Conservation (phyloP, 2,888 invertebrate species). For the Ichneumon xanthorius region DNA sequence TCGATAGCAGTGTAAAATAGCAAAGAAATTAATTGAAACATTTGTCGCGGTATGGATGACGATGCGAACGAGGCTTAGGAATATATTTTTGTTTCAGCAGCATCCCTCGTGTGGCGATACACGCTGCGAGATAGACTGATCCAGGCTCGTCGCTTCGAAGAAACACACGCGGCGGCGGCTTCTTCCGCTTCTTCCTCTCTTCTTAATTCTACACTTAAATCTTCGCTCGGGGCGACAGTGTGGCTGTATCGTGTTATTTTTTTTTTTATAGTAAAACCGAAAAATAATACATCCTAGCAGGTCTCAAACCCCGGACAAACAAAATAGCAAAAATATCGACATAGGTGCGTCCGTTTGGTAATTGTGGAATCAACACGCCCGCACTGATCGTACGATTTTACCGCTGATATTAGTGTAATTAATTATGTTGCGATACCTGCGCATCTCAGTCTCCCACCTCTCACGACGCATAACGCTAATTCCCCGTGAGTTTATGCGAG, state of each 20-base stretch:
- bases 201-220: slow-evolving; percentile 43
- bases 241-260: slow-evolving; percentile 15
- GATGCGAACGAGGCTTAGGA: slow-evolving; percentile 74
- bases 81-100: slow-evolving; percentile 77
- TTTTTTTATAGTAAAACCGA: slow-evolving; percentile 36
- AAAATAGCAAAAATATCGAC: background rate
- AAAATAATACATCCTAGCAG: slow-evolving; percentile 21
- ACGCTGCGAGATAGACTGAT: slow-evolving; percentile 43
- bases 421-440: slow-evolving; percentile 29
- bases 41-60: slow-evolving; percentile 10
- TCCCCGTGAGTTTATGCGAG: slow-evolving; percentile 22
- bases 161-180: slow-evolving; percentile 37
- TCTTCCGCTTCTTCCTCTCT: slow-evolving; percentile 51
- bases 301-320: background rate
- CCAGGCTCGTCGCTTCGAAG: slow-evolving; percentile 58
- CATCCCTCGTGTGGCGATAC: slow-evolving; percentile 60
- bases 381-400: slow-evolving; percentile 20
- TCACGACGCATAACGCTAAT: slow-evolving; percentile 15
- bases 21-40: background rate
- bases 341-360: slow-evolving; percentile 6
- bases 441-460: background rate
- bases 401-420: slow-evolving; percentile 22
- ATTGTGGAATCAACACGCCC: slow-evolving; percentile 12
- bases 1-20: background rate
- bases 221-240: slow-evolving; percentile 17